These are phyloP conservation scores for Ichneumoninae sp. DNA, from an alignment of 2,888 invertebrate species.

Conservation along the genomic window DNA sequence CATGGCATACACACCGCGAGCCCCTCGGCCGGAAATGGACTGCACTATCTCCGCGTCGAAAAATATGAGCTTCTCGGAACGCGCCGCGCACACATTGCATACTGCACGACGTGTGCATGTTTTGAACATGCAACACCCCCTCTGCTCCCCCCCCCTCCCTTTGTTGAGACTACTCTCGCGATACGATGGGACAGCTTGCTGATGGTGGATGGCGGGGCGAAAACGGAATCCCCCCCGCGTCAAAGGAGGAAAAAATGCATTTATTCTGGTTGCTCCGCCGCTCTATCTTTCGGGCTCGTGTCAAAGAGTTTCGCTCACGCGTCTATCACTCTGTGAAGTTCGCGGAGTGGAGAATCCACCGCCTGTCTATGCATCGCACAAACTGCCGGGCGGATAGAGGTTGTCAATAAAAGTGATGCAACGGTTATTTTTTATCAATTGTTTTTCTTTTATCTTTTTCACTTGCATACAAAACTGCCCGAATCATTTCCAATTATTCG, in stretches of 20 bases:
- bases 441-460: too few relatives aligned
- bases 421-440: neutral
- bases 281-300: constrained; percentile 35
- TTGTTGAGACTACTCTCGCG: constrained; percentile 67
- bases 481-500: too few relatives aligned
- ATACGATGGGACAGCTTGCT: constrained; percentile 57
- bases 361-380: constrained; percentile 3
- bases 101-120: constrained; percentile 12
- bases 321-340: constrained; percentile 30
- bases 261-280: constrained; percentile 66
- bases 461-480: too few relatives aligned
- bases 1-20: constrained; percentile 52
- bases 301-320: constrained; percentile 50
- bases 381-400: constrained; percentile 26
- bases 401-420: constrained; percentile 39
- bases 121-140: constrained; percentile 45
- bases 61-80: constrained; percentile 64
- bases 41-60: constrained; percentile 59
- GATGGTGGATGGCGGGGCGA: constrained; percentile 51
- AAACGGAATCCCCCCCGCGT: constrained; percentile 64
- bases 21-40: constrained; percentile 63
- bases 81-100: neutral
- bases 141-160: constrained; percentile 35
- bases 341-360: constrained; percentile 25
- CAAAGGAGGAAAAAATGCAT: constrained; percentile 73